Percentiles rank a stretch among this genome's conserved stretches.
These are phyloP conservation scores for Blastomussa wellsi DNA, from an alignment of 92 coral and sea anemone species.

Conservation along the genomic window DNA sequence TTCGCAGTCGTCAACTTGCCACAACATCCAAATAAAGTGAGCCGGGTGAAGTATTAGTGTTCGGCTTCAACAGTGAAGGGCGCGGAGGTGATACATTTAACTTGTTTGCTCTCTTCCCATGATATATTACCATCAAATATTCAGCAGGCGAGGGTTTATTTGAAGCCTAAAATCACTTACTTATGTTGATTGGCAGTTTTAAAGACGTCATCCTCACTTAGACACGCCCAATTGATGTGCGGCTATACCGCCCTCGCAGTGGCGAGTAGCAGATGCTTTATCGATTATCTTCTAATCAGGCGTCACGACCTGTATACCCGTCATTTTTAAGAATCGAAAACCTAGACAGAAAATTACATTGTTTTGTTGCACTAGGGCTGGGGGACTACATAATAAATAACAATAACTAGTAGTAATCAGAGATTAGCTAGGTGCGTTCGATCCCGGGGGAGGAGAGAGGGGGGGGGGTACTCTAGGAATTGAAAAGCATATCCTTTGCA, in stretches of 20 bases:
- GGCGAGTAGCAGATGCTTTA: too few relatives aligned
- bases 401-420: too few relatives aligned
- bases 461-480: too few relatives aligned
- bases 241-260: constrained; percentile 6
- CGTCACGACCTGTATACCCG: background rate
- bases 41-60: background rate
- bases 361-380: too few relatives aligned
- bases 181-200: background rate
- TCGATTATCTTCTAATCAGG: background rate
- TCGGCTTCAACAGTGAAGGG: background rate
- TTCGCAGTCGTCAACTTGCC: background rate
- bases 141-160: background rate
- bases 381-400: too few relatives aligned
- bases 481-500: too few relatives aligned
- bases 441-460: too few relatives aligned
- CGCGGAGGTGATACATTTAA: background rate
- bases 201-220: background rate
- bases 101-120: background rate
- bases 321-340: too few relatives aligned
- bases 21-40: background rate
- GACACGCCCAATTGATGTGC: constrained; percentile 16
- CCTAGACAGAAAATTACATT: too few relatives aligned
- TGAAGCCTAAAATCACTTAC: background rate
- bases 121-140: background rate
- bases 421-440: too few relatives aligned